phyloP scores from a whole-genome alignment of 37 sponge, comb jelly and placozoan species.

The Amphimedon queenslandica region DNA sequence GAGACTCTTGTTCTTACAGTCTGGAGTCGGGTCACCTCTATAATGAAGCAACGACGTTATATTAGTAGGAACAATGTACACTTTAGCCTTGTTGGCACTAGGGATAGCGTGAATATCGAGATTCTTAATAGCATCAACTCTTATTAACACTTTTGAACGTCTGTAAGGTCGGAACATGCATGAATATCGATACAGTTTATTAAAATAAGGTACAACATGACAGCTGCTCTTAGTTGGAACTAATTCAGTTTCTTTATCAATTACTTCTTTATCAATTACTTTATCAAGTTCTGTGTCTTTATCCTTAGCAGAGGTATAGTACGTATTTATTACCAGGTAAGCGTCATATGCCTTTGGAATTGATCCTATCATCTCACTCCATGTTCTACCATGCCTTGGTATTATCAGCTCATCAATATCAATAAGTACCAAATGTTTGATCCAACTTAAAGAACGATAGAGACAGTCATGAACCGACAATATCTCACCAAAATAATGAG shows the following conservation, averaged over 20 bases:
- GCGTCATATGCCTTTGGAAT: too few species aligned
- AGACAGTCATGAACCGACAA: constrained; percentile 16
- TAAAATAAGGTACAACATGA: neutral
- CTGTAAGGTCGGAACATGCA: neutral
- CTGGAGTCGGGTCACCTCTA: neutral
- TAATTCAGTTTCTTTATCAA: neutral
- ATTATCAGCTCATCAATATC: constrained; percentile 35
- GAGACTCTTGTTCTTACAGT: neutral
- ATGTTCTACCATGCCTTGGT: constrained; percentile 6
- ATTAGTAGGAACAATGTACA: neutral
- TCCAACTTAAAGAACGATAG: constrained; percentile 10
- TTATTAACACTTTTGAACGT: neutral
- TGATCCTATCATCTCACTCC: constrained; percentile 2
- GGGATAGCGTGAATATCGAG: neutral
- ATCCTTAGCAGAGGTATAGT: too few species aligned
- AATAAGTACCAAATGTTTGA: constrained; percentile 15
- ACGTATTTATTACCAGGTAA: too few species aligned
- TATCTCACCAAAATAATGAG: constrained; percentile 23
- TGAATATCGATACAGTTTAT: neutral
- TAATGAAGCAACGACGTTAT: neutral
- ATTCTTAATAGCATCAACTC: neutral
- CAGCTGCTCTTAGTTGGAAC: too few species aligned
- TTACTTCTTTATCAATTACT: neutral
- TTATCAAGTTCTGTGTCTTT: neutral
- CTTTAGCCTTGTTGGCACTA: neutral